Evolutionary conservation across 2,888 invertebrate species (phyloP).

Genomic region (Diadegma fenestrale): DNA sequence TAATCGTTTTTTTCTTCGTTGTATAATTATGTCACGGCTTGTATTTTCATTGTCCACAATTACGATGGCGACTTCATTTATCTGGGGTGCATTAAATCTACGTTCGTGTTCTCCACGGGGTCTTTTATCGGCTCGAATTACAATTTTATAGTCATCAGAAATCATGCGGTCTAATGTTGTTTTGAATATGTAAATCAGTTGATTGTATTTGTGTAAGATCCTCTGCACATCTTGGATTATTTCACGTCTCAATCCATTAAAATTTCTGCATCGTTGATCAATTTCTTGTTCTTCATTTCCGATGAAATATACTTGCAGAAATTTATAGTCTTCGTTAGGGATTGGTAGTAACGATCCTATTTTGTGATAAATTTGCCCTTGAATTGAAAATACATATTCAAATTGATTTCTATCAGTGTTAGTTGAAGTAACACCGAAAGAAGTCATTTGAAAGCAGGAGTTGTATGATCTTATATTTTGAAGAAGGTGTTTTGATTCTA

Average conservation of each 20-base stretch:
- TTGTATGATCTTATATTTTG: too few relatives aligned
- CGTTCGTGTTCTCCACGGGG: constrained; percentile 70
- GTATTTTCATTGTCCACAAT: constrained; percentile 73
- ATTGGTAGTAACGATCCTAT: constrained; percentile 58
- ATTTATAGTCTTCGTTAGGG: constrained; percentile 40
- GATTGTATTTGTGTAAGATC: constrained; percentile 50
- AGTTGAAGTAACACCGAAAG: constrained; percentile 60
- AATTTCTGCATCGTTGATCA: constrained; percentile 30
- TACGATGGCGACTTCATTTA: constrained; percentile 74
- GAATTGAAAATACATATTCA: constrained; percentile 55
- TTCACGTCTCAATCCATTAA: constrained; percentile 26
- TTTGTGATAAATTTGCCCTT: constrained; percentile 61
- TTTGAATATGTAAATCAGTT: constrained; percentile 70
- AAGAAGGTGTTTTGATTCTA: too few relatives aligned
- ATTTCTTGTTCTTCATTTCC: constrained; percentile 68
- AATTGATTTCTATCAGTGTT: constrained; percentile 26
- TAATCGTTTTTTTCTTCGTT: constrained; percentile 24
- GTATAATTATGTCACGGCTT: too few relatives aligned
- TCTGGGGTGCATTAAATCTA: constrained; percentile 73
- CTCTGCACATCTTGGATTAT: constrained; percentile 52
- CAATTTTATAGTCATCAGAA: constrained; percentile 74
- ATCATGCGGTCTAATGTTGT: constrained; percentile 74
- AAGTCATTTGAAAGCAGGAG: constrained; percentile 72
- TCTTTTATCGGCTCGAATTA: constrained; percentile 77
- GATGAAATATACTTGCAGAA: constrained; percentile 75